Conservation (phyloP, 2,797 vertebrate genomes). For the Microctenopoma steveboyesi region DNA sequence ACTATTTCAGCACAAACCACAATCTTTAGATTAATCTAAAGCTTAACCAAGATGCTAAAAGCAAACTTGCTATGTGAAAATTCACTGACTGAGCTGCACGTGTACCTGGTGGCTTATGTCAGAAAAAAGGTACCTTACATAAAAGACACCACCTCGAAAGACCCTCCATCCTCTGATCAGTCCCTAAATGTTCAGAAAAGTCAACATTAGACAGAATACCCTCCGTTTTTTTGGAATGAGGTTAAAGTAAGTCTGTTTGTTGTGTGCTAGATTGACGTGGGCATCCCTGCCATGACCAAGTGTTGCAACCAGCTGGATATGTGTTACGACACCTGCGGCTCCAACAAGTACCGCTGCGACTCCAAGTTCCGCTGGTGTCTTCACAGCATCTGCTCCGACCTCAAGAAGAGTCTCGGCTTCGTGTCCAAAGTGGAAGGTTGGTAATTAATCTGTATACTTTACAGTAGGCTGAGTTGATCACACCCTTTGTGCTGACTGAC, state of each 20-base stretch:
- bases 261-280: constrained; percentile 87
- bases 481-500: not conserved
- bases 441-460: constrained; percentile 27
- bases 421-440: constrained; percentile 96
- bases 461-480: not conserved
- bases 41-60: no score
- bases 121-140: no score
- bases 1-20: no score
- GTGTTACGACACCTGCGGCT: constrained; percentile 97
- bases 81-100: no score
- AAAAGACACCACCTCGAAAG: no score
- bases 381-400: constrained; percentile 96
- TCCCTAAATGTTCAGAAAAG: no score
- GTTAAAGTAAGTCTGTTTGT: not conserved
- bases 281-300: constrained; percentile 96
- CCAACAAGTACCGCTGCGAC: constrained; percentile 98
- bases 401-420: constrained; percentile 97
- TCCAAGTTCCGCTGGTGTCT: constrained; percentile 99
- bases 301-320: constrained; percentile 95
- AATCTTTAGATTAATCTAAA: no score
- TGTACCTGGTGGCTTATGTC: no score
- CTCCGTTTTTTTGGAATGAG: no score
- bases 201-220: no score
- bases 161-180: no score
- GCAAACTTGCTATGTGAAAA: no score